Conservation (phyloP, 1,140 invertebrate genomes). For the Pteromalus puparum region DNA sequence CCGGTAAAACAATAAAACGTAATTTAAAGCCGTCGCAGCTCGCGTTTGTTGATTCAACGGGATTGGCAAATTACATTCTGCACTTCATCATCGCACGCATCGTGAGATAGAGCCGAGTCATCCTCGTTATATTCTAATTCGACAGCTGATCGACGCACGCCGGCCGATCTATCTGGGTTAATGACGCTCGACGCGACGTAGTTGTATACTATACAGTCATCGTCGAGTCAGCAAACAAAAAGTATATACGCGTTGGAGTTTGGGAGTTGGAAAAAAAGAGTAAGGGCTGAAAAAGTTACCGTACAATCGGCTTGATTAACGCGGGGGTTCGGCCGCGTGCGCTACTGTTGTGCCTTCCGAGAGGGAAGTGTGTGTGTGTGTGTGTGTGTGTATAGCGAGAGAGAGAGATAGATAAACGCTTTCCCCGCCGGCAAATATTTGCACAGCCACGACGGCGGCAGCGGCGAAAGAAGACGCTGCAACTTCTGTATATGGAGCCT, state of each 20-base stretch:
- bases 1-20: not conserved
- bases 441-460: not conserved
- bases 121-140: not conserved
- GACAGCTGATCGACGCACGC: not conserved
- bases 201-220: no score
- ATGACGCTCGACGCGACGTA: not conserved
- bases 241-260: not conserved
- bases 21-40: not conserved
- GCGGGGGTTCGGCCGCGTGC: not conserved
- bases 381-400: not conserved
- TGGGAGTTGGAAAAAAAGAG: no score
- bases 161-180: not conserved
- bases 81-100: not conserved
- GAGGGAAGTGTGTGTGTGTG: not conserved
- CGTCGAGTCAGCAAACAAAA: not conserved
- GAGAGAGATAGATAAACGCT: slow-evolving; percentile 1
- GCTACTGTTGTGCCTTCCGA: not conserved
- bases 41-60: not conserved
- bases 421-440: not conserved
- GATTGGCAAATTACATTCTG: not conserved
- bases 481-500: not conserved
- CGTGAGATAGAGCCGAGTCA: not conserved
- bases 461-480: not conserved
- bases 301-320: not conserved
- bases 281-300: no score